Evolutionary conservation across 1,140 invertebrate species (phyloP), one percentile per base, ranked within the genome.

Genomic region (Tetramorium parvispinum): DNA sequence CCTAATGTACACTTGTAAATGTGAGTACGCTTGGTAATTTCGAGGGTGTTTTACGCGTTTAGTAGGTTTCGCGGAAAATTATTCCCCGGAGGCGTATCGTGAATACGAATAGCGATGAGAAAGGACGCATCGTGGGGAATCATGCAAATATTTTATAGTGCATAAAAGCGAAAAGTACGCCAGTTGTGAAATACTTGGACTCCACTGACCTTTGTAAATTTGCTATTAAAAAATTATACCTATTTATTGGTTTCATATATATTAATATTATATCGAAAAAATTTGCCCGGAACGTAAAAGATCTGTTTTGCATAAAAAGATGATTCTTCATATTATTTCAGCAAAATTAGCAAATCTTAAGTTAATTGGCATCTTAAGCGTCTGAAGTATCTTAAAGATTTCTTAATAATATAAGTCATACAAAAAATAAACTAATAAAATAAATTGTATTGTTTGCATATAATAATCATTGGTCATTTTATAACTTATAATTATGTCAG

Each of bases 71-170:
- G 51, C 66, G 76, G 89, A 87, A 85, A 89, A 87, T 90, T 89
- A 88, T 77, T 85, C 87, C 76, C 77, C 27, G 18, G 57, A 71
- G 87, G 46, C 61, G 51, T 86, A 59, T 90, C 78, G 46, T 11
- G 85, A 86, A 57, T 73, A 32, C 53, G 63, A 81, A 82, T 59
- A 75, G 76, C 53, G 76, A 68, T 57, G 75, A 75, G 79, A 79
- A 73, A 85, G 79, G 68, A 85, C 49, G 77, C 65, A 40, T 46
- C 43, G 61, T 55, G 75, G 85, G 63, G 79, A 90, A 89, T 87
- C 88, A 87, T 89, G 85, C 85, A 85, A 90, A 90, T 90, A 87
- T 90, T 90, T 90, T 81, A 82, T 68, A 70, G 46, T 43, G 51
- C 85, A 70, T 89, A 90, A 90, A 90, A 75, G 66, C 73, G 73